Evolutionary conservation across 2,888 invertebrate species (phyloP), one percentile per base, ranked within the genome.

Genomic region (Drosophila subquinaria): DNA sequence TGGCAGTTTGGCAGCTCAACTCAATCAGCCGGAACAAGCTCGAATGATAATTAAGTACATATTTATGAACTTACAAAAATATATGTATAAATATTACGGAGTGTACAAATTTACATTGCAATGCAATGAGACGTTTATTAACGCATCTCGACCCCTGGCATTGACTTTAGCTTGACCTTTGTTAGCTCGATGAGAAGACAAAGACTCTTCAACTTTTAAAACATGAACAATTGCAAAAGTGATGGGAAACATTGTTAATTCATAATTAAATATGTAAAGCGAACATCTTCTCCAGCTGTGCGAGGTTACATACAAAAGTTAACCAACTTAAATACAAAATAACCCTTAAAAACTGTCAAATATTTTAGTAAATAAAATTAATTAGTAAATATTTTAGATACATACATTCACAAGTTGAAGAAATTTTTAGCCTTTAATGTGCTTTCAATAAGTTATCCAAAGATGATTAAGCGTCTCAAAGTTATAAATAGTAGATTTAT

Each of bases 141-240:
- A 72, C 68, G 59, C 65, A 45, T 52, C 60, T 56, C 68, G 69
- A 47, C 45, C 67, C 52, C 47, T 82, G 83, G 72, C 83, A 85
- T 84, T 84, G 86, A 81, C 86, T 76, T 79, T 75, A 65, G 63
- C 52, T 65, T 85, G 81, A 84, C 81, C 86, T 86, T 82, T 83
- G 55, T 30, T 68, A 68, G 71, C 40, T 20, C 30, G 53, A 13
- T 11, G n/a, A 43, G 23, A 60, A 59, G 15, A 63, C 62, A 64
- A 57, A 55, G 60, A 30, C 64, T 23, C 17, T 35, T 27, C 6
- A 36, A 52, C 27, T 60, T 8, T 9, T 20, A 27, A 11, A 50
- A 61, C 60, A 36, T 60, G 55, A 73, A 61, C 72, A 76, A 76
- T 73, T 65, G 64, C 57, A 48, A 63, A 50, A 52, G 35, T 48